Evolutionary conservation across 2,888 invertebrate genomes (phyloP), one percentile per base, ranked within the genome.

Genomic region (Chrysolina oricalcia): DNA sequence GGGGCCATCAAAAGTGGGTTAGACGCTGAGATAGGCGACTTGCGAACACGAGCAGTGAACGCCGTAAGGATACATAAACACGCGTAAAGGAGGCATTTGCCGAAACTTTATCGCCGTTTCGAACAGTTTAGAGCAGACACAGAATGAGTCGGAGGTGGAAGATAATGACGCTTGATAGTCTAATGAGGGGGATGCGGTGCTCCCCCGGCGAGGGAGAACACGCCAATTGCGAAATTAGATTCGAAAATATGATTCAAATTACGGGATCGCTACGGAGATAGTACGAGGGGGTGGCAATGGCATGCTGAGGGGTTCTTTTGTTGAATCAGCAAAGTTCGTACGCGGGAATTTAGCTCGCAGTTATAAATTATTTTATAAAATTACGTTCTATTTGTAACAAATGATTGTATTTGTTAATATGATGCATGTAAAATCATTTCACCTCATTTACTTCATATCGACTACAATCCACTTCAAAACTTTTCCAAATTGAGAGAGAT

Each of bases 31-130:
- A 82, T 81, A 82, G 81, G 81, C 82, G 83, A 85, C 83, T 85
- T 80, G 85, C 85, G 85, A 85, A 86, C 86, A 86, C 84, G 85
- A 85, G 84, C 87, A 85, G 85, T 85, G 82, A 86, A 85, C 81
- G 85, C 83, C 83, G 83, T 85, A 87, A 88, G 87, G 87, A 87
- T 84, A 83, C 87, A 88, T 88, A 88, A 89, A 89, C 88, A 88
- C 87, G 88, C 88, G 86, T 89, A 88, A 89, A 88, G 87, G 87
- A 87, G 87, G 87, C 85, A 88, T 89, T 88, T 81, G 84, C 85
- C 86, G 86, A 87, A 88, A 88, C 87, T 88, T 89, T 88, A 88
- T 88, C 87, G 87, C 74, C 71, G 76, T 79, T 87, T 84, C 85
- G 86, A 83, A 84, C 84, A 85, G 85, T 87, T 87, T 86, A 85